Percentiles rank a stretch among this genome's conserved stretches.
phyloP scores from a whole-genome alignment of 2,113 vertebrate species.

The Chloebia gouldiae region DNA sequence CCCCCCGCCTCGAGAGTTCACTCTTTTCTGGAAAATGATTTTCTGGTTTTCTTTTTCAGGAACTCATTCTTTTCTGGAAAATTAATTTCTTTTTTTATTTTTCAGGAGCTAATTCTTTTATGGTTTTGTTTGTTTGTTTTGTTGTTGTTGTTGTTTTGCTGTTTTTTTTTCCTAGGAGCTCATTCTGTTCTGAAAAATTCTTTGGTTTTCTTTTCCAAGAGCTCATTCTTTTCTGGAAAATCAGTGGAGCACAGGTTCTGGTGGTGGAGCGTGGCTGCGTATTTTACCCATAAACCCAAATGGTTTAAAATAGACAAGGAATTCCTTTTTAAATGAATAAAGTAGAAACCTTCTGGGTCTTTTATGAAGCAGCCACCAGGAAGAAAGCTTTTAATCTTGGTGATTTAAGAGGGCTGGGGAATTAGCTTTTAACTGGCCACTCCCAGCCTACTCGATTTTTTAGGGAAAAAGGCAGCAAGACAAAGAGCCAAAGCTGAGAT shows the following conservation, averaged over 20 bases:
- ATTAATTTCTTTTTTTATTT: too few species aligned
- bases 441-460: background rate
- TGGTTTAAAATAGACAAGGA: background rate
- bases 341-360: background rate
- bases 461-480: background rate
- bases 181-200: too few species aligned
- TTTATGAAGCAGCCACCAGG: background rate
- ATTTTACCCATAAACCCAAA: background rate
- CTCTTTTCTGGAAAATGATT: too few species aligned
- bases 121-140: too few species aligned
- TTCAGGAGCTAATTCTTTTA: too few species aligned
- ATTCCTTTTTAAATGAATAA: background rate
- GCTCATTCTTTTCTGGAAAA: background rate
- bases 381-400: constrained; percentile 3
- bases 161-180: background rate
- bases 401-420: background rate
- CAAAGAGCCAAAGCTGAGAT: background rate
- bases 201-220: too few species aligned
- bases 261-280: rapidly evolving
- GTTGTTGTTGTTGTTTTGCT: too few species aligned
- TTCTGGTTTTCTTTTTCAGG: too few species aligned
- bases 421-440: background rate
- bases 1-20: too few species aligned
- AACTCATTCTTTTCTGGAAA: too few species aligned
- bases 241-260: rapidly evolving